Percentiles rank a stretch among this genome's conserved stretches.
These are phyloP conservation scores for Calliopsis andreniformis DNA, from an alignment of 1,140 invertebrate genomes.

Conservation along the genomic window DNA sequence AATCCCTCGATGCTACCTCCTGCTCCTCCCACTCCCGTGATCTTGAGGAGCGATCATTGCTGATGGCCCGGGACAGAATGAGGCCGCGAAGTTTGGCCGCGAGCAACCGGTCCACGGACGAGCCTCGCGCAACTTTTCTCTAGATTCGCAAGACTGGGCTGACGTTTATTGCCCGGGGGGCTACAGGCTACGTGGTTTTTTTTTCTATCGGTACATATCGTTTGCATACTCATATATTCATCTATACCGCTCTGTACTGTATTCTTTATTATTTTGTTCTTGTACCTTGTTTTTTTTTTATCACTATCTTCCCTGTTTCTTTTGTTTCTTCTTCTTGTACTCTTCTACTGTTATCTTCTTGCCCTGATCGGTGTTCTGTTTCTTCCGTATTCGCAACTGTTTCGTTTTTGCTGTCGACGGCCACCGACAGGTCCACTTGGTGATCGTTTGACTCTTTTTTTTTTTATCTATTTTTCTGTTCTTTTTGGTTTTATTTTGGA, in stretches of 20 bases:
- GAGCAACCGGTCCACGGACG: constrained; percentile 73
- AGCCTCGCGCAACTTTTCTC: constrained; percentile 72
- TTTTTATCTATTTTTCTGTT: neutral
- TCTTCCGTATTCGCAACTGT: neutral
- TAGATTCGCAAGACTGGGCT: constrained; percentile 76
- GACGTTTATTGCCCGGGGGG: constrained; percentile 67
- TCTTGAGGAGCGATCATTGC: constrained; percentile 70
- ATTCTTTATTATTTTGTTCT: constrained; percentile 29
- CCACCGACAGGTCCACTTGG: neutral
- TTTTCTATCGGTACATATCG: constrained; percentile 76
- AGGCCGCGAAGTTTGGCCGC: constrained; percentile 69
- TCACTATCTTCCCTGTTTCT: neutral
- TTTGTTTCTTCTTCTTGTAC: neutral
- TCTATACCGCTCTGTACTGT: constrained; percentile 36
- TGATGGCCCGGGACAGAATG: constrained; percentile 70
- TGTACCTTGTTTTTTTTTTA: neutral
- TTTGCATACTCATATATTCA: constrained; percentile 64
- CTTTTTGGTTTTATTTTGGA: neutral
- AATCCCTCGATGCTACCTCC: constrained; percentile 23
- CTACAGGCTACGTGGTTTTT: constrained; percentile 75
- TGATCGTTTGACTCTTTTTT: neutral
- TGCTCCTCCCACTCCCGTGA: constrained; percentile 54
- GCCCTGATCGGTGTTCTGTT: too few relatives aligned
- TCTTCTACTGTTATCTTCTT: neutral
- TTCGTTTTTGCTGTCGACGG: neutral